A percentile compares a stretch with the other conserved stretches of the same genome.
phyloP scores from a whole-genome alignment of 2,888 invertebrate species.

The Parapristionchus giblindavisi region DNA sequence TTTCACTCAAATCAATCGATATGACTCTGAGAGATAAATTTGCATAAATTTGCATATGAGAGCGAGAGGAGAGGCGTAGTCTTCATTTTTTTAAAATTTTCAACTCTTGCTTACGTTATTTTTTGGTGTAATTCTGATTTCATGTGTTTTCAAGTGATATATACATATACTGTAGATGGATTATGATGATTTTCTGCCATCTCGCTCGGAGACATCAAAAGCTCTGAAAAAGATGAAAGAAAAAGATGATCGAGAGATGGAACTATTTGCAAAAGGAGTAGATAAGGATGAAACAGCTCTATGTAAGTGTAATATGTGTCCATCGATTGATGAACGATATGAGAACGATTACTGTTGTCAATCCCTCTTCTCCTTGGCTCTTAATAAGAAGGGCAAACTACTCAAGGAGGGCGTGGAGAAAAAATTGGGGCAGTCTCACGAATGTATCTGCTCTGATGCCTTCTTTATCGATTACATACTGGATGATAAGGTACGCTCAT shows the following conservation, averaged over 20 bases:
- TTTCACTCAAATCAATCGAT: no score
- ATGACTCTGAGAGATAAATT: no score
- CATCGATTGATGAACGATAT: neutral
- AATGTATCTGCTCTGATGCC: neutral
- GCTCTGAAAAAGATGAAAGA: neutral
- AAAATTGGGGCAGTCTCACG: neutral
- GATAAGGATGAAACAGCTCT: neutral
- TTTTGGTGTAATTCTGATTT: no score
- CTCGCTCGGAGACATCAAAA: neutral
- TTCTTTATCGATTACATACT: neutral
- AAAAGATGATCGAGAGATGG: neutral
- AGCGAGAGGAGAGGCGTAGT: no score
- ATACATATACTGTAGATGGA: no score
- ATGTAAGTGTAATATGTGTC: neutral
- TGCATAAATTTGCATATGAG: no score
- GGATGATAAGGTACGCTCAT: neutral
- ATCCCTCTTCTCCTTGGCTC: neutral
- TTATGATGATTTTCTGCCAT: neutral
- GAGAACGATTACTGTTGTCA: neutral
- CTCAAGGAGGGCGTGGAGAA: neutral
- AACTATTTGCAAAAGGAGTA: neutral
- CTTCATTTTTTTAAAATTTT: no score
- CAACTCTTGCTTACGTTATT: no score
- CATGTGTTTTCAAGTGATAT: no score
- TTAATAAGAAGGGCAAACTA: neutral